Percentiles rank a stretch among this genome's conserved stretches.
These are phyloP conservation scores for Galerucella pusilla DNA, from an alignment of 2,888 invertebrate species.

Conservation along the genomic window DNA sequence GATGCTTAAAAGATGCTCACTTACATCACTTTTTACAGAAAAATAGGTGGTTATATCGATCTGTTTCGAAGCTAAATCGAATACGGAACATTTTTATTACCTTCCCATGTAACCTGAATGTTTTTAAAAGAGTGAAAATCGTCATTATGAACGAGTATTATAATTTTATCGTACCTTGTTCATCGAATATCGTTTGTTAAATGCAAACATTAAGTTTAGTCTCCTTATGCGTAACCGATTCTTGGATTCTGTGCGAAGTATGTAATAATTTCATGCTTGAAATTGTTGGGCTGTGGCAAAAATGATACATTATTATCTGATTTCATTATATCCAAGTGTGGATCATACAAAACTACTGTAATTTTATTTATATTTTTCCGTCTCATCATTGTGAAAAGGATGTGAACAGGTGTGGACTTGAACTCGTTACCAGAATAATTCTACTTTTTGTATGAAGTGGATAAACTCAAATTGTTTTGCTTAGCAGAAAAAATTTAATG, in stretches of 20 bases:
- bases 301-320: constrained; percentile 42
- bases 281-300: constrained; percentile 33
- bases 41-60: not conserved
- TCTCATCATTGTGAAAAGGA: constrained; percentile 2
- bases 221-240: constrained; percentile 29
- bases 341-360: constrained; percentile 36
- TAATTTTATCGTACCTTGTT: not conserved
- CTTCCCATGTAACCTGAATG: no score
- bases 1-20: constrained; percentile 8
- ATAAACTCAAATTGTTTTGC: not conserved
- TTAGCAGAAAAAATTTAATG: no score
- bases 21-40: constrained; percentile 2
- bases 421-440: not conserved
- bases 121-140: not conserved
- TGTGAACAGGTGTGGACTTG: not conserved
- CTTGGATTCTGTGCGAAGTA: constrained; percentile 36
- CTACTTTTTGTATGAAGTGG: not conserved
- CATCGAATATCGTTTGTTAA: not conserved
- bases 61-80: no score
- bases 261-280: constrained; percentile 33
- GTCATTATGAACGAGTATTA: not conserved
- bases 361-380: constrained; percentile 39
- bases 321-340: constrained; percentile 37
- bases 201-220: constrained; percentile 17
- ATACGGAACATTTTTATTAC: no score